phyloP scores from a whole-genome alignment of 2,888 invertebrate species.

The Volucella inflata region DNA sequence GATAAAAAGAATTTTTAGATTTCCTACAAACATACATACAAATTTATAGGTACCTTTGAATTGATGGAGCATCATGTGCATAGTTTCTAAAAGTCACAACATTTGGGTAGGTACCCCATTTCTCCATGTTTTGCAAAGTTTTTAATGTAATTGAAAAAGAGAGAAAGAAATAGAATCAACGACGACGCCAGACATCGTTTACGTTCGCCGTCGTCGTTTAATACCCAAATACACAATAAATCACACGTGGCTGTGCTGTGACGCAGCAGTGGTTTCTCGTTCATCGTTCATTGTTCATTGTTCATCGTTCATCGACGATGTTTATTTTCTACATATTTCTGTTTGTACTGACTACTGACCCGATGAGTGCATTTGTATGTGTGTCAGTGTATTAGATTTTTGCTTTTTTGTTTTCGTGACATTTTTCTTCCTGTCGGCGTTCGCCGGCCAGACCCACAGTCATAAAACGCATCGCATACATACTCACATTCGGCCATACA shows the following conservation, averaged over 20 bases:
- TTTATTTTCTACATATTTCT: constrained; percentile 28
- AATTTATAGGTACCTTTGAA: too few species aligned
- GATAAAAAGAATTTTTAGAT: too few species aligned
- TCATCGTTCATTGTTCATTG: background rate
- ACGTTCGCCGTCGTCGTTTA: constrained; percentile 1
- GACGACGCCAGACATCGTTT: background rate
- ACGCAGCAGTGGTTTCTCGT: background rate
- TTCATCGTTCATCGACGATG: constrained; percentile 6
- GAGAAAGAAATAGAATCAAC: background rate
- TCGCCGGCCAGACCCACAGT: constrained; percentile 53
- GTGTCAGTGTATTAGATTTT: constrained; percentile 30
- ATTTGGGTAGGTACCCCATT: too few species aligned
- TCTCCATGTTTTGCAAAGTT: too few species aligned
- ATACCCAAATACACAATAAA: constrained; percentile 36
- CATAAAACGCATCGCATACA: constrained; percentile 39
- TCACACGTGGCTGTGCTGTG: constrained; percentile 56
- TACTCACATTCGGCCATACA: background rate
- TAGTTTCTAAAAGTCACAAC: too few species aligned
- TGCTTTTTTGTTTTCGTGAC: constrained; percentile 36
- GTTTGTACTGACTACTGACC: constrained; percentile 64
- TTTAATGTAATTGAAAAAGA: background rate
- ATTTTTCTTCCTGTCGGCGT: constrained; percentile 48
- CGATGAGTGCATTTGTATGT: constrained; percentile 43
- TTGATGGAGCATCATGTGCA: too few species aligned
- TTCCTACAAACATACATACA: too few species aligned